Percentiles rank a stretch among this genome's conserved stretches.
Conservation (phyloP, 2,888 invertebrate genomes). For the Drosophila atripex region DNA sequence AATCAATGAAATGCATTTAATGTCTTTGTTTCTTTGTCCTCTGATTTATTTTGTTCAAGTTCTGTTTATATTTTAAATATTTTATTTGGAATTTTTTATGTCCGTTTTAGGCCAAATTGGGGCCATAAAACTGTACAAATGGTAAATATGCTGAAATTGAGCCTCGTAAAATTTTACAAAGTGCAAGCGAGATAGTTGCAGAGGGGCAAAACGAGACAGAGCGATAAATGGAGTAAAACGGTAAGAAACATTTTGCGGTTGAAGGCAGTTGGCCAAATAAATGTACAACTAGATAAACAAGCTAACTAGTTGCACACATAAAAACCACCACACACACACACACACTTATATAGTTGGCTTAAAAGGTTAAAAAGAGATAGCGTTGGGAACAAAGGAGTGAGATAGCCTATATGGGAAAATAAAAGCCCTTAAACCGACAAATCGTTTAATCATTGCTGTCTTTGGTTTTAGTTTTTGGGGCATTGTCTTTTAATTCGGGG, state of each 20-base stretch:
- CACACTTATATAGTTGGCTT: not conserved
- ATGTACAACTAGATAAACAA: constrained; percentile 76
- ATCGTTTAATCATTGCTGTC: constrained; percentile 53
- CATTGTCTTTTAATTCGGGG: constrained; percentile 68
- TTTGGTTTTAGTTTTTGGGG: constrained; percentile 19
- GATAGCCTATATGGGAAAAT: not conserved
- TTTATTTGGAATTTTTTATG: not conserved
- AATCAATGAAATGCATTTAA: not conserved
- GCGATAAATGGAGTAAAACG: constrained; percentile 3
- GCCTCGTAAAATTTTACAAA: constrained; percentile 65
- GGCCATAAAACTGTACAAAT: constrained; percentile 46
- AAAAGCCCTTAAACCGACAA: constrained; percentile 13
- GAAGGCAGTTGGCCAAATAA: constrained; percentile 77
- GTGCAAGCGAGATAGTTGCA: constrained; percentile 35
- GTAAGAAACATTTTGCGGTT: constrained; percentile 60
- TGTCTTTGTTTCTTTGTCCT: not conserved
- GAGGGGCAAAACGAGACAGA: not conserved
- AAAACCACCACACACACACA: constrained; percentile 11
- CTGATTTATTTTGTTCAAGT: constrained; percentile 8
- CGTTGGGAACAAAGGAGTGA: not conserved
- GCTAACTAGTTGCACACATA: constrained; percentile 51
- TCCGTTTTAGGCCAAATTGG: constrained; percentile 5
- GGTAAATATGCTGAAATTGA: constrained; percentile 65
- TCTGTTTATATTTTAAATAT: constrained; percentile 13
- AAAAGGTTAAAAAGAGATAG: not conserved